phyloP scores from a whole-genome alignment of 1,140 invertebrate species.

The Bactericera cockerelli region DNA sequence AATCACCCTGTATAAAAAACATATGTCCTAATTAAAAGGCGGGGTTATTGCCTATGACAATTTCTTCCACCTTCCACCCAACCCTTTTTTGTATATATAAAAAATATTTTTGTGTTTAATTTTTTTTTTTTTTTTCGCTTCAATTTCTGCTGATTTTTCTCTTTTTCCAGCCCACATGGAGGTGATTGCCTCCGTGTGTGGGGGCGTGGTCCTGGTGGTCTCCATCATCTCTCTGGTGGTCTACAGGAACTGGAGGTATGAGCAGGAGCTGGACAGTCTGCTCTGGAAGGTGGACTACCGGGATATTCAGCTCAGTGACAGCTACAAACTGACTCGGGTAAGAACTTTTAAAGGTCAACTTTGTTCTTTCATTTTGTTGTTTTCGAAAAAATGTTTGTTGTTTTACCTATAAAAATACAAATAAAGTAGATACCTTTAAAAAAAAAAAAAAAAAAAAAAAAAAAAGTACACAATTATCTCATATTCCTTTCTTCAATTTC shows the following conservation, averaged over 20 bases:
- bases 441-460: slow-evolving; percentile 35
- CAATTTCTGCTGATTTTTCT: too few species aligned
- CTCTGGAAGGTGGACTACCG: slow-evolving; percentile 92
- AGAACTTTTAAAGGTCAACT: background rate
- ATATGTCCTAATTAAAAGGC: too few species aligned
- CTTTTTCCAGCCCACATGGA: slow-evolving; percentile 53
- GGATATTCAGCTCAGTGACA: slow-evolving; percentile 56
- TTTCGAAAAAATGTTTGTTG: too few species aligned
- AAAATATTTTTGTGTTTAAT: too few species aligned
- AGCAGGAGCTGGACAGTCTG: slow-evolving; percentile 83
- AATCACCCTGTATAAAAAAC: too few species aligned
- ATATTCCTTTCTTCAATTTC: too few species aligned
- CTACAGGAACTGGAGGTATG: slow-evolving; percentile 85
- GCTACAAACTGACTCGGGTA: background rate
- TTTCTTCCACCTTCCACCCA: too few species aligned
- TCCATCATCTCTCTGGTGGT: slow-evolving; percentile 48
- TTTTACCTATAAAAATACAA: slow-evolving; percentile 5
- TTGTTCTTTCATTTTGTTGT: too few species aligned
- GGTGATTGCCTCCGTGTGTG: slow-evolving; percentile 37
- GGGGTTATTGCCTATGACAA: too few species aligned
- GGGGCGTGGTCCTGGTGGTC: slow-evolving; percentile 54
- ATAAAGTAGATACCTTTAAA: slow-evolving; percentile 19
- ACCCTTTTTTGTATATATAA: too few species aligned
- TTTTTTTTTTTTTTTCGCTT: too few species aligned
- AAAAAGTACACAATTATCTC: too few species aligned